Evolutionary conservation across 1,140 invertebrate species (phyloP), one percentile per base, ranked within the genome.

Genomic region (Scaptomyza montana): DNA sequence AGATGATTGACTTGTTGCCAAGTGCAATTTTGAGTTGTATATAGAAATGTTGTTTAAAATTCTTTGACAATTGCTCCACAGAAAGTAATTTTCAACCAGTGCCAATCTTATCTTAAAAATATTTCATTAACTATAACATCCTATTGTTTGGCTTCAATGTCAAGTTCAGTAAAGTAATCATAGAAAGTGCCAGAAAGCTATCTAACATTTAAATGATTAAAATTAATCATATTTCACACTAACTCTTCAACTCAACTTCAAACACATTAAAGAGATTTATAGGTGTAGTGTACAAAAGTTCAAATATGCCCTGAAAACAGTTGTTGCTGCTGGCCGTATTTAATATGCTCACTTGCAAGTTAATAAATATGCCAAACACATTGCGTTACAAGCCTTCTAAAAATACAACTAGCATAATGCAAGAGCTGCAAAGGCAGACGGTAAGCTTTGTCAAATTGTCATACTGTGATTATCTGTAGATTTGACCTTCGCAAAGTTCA

Each of bases 401-500:
- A 21, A 30, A 57, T 53, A 33, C 33, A 7, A 36, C 8, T 2
- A 41, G 39, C 39, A 41, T 41, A 41, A 41, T 41, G 39, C 39
- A 41, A 41, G 2, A 41, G 21, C 2, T 25, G 21, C 21, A 50
- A 7, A 39, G 19, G 25, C 7, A 28, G 19, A 10, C 7, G n/a
- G 28, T 25, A n/a, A 55, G 30, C 13, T 41, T 62, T 45, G 51
- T 41, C 33, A 51, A 5, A 50, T 36, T n/a, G 5, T 49, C 30
- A 33, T 33, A 33, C 30, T 33, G 47, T 62, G 51, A 62, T 77
- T 74, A 84, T 80, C 77, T 66, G 63, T 39, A 62, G 57, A 65
- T 46, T 63, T 76, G 78, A 87, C 81, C 81, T 87, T 87, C 51
- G 50, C 59, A 71, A 86, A 86, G 81, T 86, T 86, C 81, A 86